Conservation (phyloP, 2,888 invertebrate species). For the Tortricodes alternella region DNA sequence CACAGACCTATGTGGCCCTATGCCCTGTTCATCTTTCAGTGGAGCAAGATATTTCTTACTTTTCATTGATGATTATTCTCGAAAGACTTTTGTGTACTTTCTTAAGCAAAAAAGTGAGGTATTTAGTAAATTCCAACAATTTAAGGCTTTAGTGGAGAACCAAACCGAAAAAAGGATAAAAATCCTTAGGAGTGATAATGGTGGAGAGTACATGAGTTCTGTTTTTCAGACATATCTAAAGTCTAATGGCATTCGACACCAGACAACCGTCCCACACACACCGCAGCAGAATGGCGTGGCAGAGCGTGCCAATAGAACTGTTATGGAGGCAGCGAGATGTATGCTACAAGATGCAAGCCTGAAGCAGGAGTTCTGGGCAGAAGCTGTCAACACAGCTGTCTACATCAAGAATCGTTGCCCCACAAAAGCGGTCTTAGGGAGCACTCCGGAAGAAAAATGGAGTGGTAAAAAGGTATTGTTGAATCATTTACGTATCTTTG, state of each 20-base stretch:
- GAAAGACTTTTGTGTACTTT: not conserved
- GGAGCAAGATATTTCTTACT: not conserved
- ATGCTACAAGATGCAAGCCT: not conserved
- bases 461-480: not conserved
- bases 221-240: not conserved
- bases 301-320: not conserved
- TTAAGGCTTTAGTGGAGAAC: not conserved
- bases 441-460: not conserved
- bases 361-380: constrained; percentile 8
- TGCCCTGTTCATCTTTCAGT: not conserved
- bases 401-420: constrained; percentile 8
- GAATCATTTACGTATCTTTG: constrained; percentile 2
- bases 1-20: not conserved
- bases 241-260: not conserved
- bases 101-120: not conserved
- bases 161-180: too few species aligned
- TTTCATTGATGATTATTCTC: not conserved
- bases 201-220: not conserved
- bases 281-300: not conserved
- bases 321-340: not conserved
- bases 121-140: not conserved
- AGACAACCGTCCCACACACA: not conserved
- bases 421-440: constrained; percentile 7
- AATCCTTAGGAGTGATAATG: not conserved
- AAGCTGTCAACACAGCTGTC: constrained; percentile 1